A percentile compares a stretch with the other conserved stretches of the same genome.
Conservation (phyloP, 2,888 invertebrate species). For the Ectobius pallidus region DNA sequence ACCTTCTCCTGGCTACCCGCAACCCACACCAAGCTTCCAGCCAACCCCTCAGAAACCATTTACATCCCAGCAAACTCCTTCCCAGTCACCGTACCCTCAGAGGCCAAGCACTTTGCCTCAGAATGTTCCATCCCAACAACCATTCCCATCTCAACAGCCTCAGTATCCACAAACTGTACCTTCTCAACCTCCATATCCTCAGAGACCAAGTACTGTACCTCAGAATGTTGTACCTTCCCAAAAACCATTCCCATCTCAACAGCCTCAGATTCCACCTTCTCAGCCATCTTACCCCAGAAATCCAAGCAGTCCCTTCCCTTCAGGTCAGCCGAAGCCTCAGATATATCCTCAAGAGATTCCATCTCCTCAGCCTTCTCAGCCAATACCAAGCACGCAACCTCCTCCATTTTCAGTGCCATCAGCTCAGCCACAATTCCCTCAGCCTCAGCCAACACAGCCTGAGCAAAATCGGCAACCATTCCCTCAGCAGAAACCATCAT, state of each 20-base stretch:
- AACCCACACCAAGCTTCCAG: not conserved
- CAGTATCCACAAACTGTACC: not conserved
- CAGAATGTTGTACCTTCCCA: too few species aligned
- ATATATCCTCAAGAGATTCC: conserved; percentile 20
- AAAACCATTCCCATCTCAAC: conserved; percentile 39
- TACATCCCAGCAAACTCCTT: not conserved
- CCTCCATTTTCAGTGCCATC: not conserved
- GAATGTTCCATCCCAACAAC: conserved; percentile 46
- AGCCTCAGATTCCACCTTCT: conserved; percentile 22
- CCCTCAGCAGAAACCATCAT: not conserved
- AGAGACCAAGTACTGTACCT: too few species aligned
- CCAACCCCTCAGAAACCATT: conserved; percentile 14
- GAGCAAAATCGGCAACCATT: not conserved
- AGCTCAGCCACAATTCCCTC: conserved; percentile 8
- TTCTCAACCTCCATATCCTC: not conserved
- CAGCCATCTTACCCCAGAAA: conserved; percentile 21
- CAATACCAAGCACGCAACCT: conserved; percentile 17
- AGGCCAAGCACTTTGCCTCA: conserved; percentile 1
- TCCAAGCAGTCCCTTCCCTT: conserved; percentile 28
- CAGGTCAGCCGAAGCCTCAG: not conserved
- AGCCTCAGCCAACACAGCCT: conserved; percentile 17
- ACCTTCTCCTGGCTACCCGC: conserved; percentile 46
- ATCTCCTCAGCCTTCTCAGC: conserved; percentile 15
- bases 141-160: conserved; percentile 49
- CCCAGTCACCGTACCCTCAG: conserved; percentile 21